phyloP scores from a whole-genome alignment of 1,140 invertebrate genomes.

The Brachionus koreanus region DNA sequence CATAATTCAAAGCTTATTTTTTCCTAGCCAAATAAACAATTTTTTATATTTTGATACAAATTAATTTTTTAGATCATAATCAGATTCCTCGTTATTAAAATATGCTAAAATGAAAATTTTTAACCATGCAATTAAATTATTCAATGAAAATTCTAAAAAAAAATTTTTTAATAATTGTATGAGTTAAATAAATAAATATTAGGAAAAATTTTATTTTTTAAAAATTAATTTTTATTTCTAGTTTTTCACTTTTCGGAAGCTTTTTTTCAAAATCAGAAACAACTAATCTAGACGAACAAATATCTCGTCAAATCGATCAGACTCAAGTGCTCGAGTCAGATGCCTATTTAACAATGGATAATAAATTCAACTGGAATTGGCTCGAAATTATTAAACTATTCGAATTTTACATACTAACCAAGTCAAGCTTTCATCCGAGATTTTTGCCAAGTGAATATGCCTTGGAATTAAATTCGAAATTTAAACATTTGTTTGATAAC shows the following conservation, averaged over 20 bases:
- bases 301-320: not conserved
- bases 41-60: too few relatives aligned
- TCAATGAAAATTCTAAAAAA: too few relatives aligned
- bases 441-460: not conserved
- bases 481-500: not conserved
- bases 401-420: not conserved
- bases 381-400: not conserved
- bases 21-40: too few relatives aligned
- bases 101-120: too few relatives aligned
- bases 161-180: too few relatives aligned
- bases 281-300: not conserved
- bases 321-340: not conserved
- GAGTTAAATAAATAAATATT: too few relatives aligned
- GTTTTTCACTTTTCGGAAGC: not conserved
- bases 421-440: slow-evolving; percentile 11
- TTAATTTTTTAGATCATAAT: too few relatives aligned
- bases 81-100: too few relatives aligned
- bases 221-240: not conserved
- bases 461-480: not conserved
- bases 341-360: not conserved
- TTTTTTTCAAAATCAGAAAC: not conserved
- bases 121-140: too few relatives aligned
- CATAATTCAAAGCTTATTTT: too few relatives aligned
- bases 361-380: not conserved
- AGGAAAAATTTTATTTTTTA: too few relatives aligned